Base-by-base conservation (phyloP, 2,888 invertebrate species). In the Eustalomyia histrio region DNA sequence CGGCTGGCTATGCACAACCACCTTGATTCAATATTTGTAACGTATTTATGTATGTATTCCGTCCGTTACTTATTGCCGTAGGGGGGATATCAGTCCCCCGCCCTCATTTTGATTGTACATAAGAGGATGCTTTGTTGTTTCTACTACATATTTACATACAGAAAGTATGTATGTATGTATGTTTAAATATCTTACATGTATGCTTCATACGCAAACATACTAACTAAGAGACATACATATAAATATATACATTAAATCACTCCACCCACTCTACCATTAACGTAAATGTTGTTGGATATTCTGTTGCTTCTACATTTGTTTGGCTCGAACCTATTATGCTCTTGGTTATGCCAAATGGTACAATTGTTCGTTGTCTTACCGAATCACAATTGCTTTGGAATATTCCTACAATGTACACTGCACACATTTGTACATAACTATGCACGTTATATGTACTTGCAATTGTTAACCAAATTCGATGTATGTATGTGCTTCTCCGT, bases 71-170 rank as follows among this genome's bases (percentile, higher is more conserved):
- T 74, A 33, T 21, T 84, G 84, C 86, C 78, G 83, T 76, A 29
- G 79, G 83, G 73, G 87, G 86, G 86, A 87, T 84, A 87, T 87
- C 85, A 84, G 85, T 85, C 71, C 58, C 58, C 58, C 64, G 29
- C 29, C 52, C 53, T 69, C 50, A 24, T 43, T 24, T 29, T 14
- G 17, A 52, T 18, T 69, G 24, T 58, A 52, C 52, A 57, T 35
- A 57, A 24, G 63, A 57, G 57, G 47, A 63, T 63, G 35, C 4
- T 76, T 57, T 39, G 29, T 55, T 18, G 16, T 67, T 67, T 60
- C 60, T 68, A 47, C 7, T 8, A 29, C 14, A 17, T 16, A 64
- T 35, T 3, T 35, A 12, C 18, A 29, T 52, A 1, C 12, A 47
- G 29, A 29, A 29, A 29, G 2, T 53, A 21, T 35, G 10, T 60